A percentile compares a stretch with the other conserved stretches of the same genome.
These are phyloP conservation scores for Eupithecia insigniata DNA, from an alignment of 2,888 invertebrate genomes.

Conservation along the genomic window DNA sequence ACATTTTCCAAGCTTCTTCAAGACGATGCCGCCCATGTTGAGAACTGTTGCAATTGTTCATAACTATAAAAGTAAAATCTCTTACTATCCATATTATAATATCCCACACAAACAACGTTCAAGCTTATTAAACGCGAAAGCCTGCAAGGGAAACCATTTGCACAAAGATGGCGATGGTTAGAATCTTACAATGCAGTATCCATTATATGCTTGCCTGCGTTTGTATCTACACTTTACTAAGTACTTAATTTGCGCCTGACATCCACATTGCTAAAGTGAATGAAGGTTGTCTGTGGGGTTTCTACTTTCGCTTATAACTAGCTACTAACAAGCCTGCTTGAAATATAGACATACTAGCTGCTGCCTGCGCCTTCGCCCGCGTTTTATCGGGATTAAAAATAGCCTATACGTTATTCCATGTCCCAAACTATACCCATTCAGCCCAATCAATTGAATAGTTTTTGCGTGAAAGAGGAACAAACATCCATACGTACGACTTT, in stretches of 20 bases:
- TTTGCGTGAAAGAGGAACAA: too few relatives aligned
- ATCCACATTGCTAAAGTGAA: conserved; percentile 23
- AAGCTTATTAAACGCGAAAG: conserved; percentile 50
- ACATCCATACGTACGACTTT: too few relatives aligned
- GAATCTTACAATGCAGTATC: conserved; percentile 38
- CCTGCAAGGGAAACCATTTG: conserved; percentile 57
- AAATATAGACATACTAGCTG: not conserved
- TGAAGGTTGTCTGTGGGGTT: conserved; percentile 13
- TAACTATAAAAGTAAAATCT: not conserved
- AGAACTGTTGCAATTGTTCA: not conserved
- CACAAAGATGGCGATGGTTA: conserved; percentile 56
- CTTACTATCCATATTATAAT: not conserved
- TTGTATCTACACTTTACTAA: conserved; percentile 28
- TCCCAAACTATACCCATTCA: too few relatives aligned
- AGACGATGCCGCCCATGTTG: not conserved
- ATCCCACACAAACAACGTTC: conserved; percentile 23
- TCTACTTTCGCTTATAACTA: conserved; percentile 11
- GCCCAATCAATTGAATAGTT: too few relatives aligned
- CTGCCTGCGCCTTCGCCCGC: too few relatives aligned
- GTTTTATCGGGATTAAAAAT: too few relatives aligned
- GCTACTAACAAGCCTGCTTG: not conserved
- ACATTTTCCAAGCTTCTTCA: not conserved
- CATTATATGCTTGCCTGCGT: conserved; percentile 29
- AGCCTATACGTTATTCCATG: too few relatives aligned
- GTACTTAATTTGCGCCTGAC: conserved; percentile 11